Base-by-base conservation (phyloP, 35 echinoderm and acorn worm genomes). In the Heliocidaris erythrogramma region DNA sequence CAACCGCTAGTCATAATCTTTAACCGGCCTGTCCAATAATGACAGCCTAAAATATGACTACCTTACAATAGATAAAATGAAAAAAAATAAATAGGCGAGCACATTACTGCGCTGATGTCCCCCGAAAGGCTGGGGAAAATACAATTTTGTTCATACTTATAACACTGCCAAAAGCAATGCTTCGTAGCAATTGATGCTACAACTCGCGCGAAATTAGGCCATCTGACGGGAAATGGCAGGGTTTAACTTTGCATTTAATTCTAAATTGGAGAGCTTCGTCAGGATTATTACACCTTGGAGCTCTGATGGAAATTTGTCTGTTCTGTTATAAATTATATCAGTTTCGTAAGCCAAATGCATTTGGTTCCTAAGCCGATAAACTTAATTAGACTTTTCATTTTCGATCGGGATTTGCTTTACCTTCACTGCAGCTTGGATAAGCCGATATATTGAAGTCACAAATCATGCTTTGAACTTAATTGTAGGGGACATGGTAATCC, bases 351-450 rank as follows among this genome's bases (percentile, higher is more conserved):
- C 65, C 17, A n/a, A 78, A 27, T 78, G 21, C 65, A 21, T 24
- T 78, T 78, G 65, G 65, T 21, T 78, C 7, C 18, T n/a, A 27
- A 78, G 18, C 65, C 27, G 18, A 18, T 78, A 78, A 78, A 21
- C 65, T 78, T 29, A 78, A 78, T 78, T 78, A 78, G 65, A 78
- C 21, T 78, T 78, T 78, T 78, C 65, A 78, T 78, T 78, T 78
- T 78, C 21, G 65, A 78, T 78, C 65, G 21, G 27, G 9, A 78
- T 27, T 78, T 24, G 5, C 65, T 78, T 78, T 78, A 78, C 65
- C n/a, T 21, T 24, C 65, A 7, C 65, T 27, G 27, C 21, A n/a
- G 65, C 18, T 78, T 7, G 27, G 27, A 18, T 69, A 24, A 5
- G 61, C 61, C 27, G 61, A 16, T 78, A 78, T n/a, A 78, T 78